Conservation (phyloP, 2,113 vertebrate genomes). For the Antigone vipio region DNA sequence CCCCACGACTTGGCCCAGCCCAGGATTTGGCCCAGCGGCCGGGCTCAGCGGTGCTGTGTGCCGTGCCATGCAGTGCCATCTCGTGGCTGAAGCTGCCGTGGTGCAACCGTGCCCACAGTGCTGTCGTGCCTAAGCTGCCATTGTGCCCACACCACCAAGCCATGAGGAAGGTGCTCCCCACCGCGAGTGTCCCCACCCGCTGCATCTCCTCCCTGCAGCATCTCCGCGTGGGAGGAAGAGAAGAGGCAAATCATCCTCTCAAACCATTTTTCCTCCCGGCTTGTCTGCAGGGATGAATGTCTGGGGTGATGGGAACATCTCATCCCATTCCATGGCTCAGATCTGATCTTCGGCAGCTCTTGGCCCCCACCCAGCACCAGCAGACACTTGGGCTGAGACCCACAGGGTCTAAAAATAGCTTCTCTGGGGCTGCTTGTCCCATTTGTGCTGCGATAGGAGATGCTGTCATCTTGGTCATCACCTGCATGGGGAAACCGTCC, state of each 20-base stretch:
- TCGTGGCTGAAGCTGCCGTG: neutral
- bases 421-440: neutral
- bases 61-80: accelerated
- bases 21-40: neutral
- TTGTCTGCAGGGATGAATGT: neutral
- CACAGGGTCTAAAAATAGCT: neutral
- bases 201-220: neutral
- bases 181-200: neutral
- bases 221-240: neutral
- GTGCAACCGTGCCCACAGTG: accelerated
- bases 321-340: neutral
- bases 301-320: neutral
- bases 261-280: accelerated
- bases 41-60: neutral
- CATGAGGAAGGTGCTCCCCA: accelerated
- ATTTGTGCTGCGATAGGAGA: neutral
- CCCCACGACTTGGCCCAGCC: neutral
- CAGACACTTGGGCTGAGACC: neutral
- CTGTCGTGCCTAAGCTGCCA: neutral
- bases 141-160: neutral
- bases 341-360: neutral
- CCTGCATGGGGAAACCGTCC: neutral
- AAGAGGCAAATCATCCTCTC: neutral
- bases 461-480: neutral
- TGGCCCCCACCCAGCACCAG: neutral